Evolutionary conservation across 2,113 vertebrate species (phyloP).

Genomic region (Natator depressus): DNA sequence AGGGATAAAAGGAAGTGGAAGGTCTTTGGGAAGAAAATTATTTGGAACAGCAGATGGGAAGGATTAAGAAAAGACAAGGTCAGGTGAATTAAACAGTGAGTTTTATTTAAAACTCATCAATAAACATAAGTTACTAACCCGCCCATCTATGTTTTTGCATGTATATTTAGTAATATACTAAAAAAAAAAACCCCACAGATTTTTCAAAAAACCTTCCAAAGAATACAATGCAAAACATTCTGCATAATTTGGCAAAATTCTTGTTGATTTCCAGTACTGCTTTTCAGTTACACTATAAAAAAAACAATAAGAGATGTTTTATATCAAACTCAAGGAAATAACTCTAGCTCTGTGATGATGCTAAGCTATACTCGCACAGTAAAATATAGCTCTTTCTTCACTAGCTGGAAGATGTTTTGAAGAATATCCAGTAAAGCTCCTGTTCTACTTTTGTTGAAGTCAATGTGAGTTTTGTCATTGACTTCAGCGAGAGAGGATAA

Average conservation of each 20-base stretch:
- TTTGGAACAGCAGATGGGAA: background rate
- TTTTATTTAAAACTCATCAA: background rate
- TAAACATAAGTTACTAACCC: background rate
- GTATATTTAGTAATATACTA: background rate
- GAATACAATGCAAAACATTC: background rate
- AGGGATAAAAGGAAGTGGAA: background rate
- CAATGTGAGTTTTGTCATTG: background rate
- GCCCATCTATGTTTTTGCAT: background rate
- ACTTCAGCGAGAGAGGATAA: background rate
- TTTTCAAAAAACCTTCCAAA: background rate
- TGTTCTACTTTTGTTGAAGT: background rate
- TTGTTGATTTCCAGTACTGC: background rate
- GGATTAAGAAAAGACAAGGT: background rate
- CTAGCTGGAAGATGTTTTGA: background rate
- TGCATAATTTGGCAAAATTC: background rate
- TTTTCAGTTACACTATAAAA: background rate
- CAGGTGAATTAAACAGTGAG: background rate
- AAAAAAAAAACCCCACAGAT: background rate
- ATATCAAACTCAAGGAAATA: background rate
- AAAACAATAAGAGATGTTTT: background rate
- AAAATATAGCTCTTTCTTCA: background rate
- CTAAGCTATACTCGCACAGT: background rate
- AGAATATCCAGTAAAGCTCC: background rate
- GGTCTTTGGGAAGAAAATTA: background rate
- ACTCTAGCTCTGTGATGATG: background rate